Evolutionary conservation across 2,113 vertebrate genomes (phyloP).

Genomic region (Astur gentilis): DNA sequence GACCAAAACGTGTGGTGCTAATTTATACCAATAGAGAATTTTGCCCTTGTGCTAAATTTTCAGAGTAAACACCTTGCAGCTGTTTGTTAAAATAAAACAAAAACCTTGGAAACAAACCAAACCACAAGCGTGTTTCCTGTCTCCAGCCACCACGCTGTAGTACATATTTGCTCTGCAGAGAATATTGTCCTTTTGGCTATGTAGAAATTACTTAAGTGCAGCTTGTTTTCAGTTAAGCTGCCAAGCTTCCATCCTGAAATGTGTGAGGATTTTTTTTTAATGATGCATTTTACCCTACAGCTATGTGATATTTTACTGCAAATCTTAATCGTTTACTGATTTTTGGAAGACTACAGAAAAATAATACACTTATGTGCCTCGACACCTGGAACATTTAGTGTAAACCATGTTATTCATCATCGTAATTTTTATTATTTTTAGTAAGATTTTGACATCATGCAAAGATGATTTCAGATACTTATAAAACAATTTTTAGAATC

Average conservation of each 20-base stretch:
- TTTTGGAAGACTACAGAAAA: conserved; percentile 20
- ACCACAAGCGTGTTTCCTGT: conserved; percentile 42
- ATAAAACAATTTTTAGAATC: neutral
- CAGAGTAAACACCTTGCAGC: conserved; percentile 47
- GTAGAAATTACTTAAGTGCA: conserved; percentile 58
- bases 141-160: conserved; percentile 6
- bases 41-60: neutral
- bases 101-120: conserved; percentile 59
- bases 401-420: neutral
- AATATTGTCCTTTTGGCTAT: conserved; percentile 61
- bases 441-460: neutral
- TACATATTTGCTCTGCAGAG: conserved; percentile 22
- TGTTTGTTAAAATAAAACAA: conserved; percentile 52
- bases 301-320: conserved; percentile 27
- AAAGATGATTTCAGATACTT: neutral
- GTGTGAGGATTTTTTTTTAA: conserved; percentile 40
- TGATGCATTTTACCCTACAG: conserved; percentile 31
- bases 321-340: neutral
- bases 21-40: conserved; percentile 24
- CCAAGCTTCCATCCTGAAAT: conserved; percentile 36
- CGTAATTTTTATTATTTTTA: neutral
- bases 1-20: neutral
- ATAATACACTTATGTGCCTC: neutral
- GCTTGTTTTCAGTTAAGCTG: conserved; percentile 51
- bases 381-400: neutral